phyloP scores from a whole-genome alignment of 2,888 invertebrate species.

The Hoplodrina blanda region DNA sequence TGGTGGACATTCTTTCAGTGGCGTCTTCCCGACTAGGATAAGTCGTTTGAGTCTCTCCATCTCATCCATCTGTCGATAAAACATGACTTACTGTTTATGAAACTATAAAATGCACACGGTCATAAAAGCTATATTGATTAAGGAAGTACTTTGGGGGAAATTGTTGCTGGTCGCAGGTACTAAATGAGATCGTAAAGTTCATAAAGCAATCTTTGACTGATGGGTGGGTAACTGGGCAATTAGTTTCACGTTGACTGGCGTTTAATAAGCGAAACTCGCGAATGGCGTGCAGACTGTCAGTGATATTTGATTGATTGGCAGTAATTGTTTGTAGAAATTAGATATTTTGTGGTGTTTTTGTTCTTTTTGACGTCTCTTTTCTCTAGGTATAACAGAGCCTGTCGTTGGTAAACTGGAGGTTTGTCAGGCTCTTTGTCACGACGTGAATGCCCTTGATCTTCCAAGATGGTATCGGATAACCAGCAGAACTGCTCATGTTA shows the following conservation, averaged over 20 bases:
- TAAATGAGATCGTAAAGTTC: constrained; percentile 58
- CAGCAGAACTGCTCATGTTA: not conserved
- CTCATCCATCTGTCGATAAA: constrained; percentile 89
- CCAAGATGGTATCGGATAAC: not conserved
- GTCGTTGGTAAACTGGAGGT: not conserved
- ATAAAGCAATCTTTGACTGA: constrained; percentile 61
- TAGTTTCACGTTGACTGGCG: constrained; percentile 60
- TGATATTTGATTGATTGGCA: constrained; percentile 41
- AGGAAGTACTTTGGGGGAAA: constrained; percentile 13
- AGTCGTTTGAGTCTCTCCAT: constrained; percentile 93
- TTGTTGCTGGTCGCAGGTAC: constrained; percentile 20
- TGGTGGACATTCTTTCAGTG: constrained; percentile 92
- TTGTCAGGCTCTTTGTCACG: not conserved
- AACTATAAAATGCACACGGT: constrained; percentile 22
- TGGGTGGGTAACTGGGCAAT: constrained; percentile 66
- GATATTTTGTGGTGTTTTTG: not conserved
- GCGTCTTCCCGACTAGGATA: constrained; percentile 92
- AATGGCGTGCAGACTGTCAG: constrained; percentile 32
- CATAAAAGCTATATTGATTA: constrained; percentile 31
- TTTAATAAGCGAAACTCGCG: constrained; percentile 55
- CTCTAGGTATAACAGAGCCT: no score
- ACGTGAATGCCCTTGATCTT: not conserved
- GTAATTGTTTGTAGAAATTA: constrained; percentile 16
- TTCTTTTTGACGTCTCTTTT: no score
- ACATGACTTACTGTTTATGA: constrained; percentile 25